Evolutionary conservation across 2,888 invertebrate genomes (phyloP).

Genomic region (Plemyria rubiginata): DNA sequence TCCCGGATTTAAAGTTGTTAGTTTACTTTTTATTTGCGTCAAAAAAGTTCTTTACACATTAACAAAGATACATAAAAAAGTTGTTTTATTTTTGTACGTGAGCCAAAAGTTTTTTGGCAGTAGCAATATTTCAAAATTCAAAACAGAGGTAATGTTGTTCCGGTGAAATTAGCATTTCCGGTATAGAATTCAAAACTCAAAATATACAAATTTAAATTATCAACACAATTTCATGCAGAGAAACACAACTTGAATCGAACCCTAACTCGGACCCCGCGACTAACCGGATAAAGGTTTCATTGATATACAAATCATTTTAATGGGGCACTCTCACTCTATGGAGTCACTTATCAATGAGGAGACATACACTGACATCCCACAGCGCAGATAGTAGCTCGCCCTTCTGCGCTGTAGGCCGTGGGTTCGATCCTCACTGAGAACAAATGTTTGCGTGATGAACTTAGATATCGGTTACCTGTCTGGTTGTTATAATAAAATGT

Average conservation of each 20-base stretch:
- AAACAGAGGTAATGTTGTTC: background rate
- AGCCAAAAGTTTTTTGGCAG: background rate
- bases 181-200: background rate
- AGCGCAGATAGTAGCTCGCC: too few species aligned
- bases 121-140: conserved; percentile 1
- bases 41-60: too few species aligned
- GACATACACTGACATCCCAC: conserved; percentile 1
- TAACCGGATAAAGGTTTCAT: conserved; percentile 30
- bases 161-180: conserved; percentile 2
- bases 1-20: too few species aligned
- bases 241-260: background rate
- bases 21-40: too few species aligned
- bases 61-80: background rate
- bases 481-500: too few species aligned
- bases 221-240: background rate
- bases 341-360: conserved; percentile 4
- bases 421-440: too few species aligned
- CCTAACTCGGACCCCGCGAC: conserved; percentile 13
- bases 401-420: too few species aligned
- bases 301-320: conserved; percentile 31
- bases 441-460: too few species aligned
- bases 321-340: conserved; percentile 20
- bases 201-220: background rate
- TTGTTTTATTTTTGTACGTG: background rate
- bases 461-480: too few species aligned